These are phyloP conservation scores for Syndactyla subalaris DNA, from an alignment of 2,797 vertebrate genomes.

Conservation along the genomic window DNA sequence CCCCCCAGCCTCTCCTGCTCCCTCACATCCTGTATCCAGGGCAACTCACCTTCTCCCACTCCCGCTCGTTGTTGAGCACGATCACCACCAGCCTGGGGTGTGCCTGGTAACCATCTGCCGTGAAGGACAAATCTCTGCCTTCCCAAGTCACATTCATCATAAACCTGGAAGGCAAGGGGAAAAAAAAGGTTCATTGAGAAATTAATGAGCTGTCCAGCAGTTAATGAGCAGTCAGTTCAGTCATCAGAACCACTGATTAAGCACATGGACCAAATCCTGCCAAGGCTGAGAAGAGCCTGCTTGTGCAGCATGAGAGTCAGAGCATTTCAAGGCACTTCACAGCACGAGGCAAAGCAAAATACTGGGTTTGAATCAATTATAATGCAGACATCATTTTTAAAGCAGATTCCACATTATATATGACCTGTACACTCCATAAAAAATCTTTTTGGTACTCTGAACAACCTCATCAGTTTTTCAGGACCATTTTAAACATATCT, in stretches of 20 bases:
- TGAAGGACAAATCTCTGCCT: conserved; percentile 96
- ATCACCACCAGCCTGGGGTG: conserved; percentile 94
- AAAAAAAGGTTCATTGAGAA: conserved; percentile 38
- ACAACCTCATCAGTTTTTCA: neutral
- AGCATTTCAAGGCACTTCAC: neutral
- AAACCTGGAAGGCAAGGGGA: conserved; percentile 82
- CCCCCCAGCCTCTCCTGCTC: neutral
- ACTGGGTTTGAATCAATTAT: neutral
- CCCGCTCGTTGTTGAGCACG: conserved; percentile 92
- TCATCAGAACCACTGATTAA: conserved; percentile 13
- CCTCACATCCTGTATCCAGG: accelerated
- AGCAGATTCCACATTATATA: neutral
- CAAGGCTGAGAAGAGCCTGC: neutral
- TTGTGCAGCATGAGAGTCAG: accelerated
- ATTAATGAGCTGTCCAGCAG: conserved; percentile 62
- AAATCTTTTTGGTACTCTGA: neutral
- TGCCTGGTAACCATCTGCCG: conserved; percentile 94
- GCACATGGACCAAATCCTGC: neutral
- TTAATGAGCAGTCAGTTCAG: conserved; percentile 40
- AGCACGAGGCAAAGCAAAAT: neutral
- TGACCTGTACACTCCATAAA: neutral
- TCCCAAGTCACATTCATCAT: conserved; percentile 99
- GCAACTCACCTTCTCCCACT: conserved; percentile 93
- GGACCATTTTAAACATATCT: neutral
- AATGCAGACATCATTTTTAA: neutral